phyloP scores from a whole-genome alignment of 2,888 invertebrate species.

The Pomacea canaliculata region DNA sequence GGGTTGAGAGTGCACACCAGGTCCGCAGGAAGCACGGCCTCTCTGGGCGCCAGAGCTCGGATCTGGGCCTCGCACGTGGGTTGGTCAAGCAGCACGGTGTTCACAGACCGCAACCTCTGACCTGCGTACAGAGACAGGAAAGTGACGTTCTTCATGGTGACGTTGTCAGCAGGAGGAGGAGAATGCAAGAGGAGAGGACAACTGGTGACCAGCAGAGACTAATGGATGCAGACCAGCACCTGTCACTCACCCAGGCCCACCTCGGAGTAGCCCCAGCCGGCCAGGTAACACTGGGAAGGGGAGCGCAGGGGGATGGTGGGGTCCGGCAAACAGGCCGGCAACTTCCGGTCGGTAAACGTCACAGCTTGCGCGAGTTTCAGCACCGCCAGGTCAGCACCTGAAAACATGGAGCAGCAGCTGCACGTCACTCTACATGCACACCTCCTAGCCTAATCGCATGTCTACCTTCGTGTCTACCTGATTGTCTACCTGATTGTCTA shows the following conservation, averaged over 20 bases:
- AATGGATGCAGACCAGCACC: not conserved
- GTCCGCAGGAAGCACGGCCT: slow-evolving; percentile 3
- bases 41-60: not conserved
- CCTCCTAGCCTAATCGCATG: too few species aligned
- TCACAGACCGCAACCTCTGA: slow-evolving; percentile 2
- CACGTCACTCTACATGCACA: too few species aligned
- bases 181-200: too few species aligned
- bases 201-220: not conserved
- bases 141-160: not conserved
- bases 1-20: slow-evolving; percentile 3
- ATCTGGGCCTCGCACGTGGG: slow-evolving; percentile 3
- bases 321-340: slow-evolving; percentile 29
- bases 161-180: not conserved
- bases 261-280: slow-evolving; percentile 30
- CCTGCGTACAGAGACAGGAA: not conserved
- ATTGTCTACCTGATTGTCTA: too few species aligned
- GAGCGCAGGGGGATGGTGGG: slow-evolving; percentile 18
- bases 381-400: slow-evolving; percentile 31
- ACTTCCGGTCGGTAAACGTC: slow-evolving; percentile 15
- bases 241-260: slow-evolving; percentile 22
- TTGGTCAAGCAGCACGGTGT: slow-evolving; percentile 7
- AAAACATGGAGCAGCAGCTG: too few species aligned
- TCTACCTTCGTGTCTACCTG: too few species aligned
- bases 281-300: slow-evolving; percentile 13
- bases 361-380: slow-evolving; percentile 22